A percentile compares a stretch with the other conserved stretches of the same genome.
Evolutionary conservation across 1,140 invertebrate species (phyloP).

Genomic region (Aradophagus sp.): DNA sequence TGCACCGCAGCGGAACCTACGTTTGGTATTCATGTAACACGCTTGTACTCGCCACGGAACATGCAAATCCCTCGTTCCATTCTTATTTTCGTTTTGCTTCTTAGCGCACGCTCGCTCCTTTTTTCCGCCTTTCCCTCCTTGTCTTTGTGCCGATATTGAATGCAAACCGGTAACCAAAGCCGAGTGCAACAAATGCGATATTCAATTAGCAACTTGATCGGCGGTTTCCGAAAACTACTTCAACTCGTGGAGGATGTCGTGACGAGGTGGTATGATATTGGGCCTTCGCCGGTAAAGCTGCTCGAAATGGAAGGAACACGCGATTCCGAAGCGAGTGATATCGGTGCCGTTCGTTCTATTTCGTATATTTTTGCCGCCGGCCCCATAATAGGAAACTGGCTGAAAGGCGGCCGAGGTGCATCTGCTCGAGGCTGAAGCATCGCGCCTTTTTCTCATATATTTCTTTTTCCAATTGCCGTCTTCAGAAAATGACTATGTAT

Average conservation of each 20-base stretch:
- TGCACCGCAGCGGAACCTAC: conserved; percentile 19
- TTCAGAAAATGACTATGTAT: no score
- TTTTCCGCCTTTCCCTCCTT: background rate
- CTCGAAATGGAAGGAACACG: conserved; percentile 8
- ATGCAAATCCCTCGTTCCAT: conserved; percentile 28
- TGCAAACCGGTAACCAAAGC: no score
- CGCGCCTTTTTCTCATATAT: no score
- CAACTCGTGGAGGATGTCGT: conserved; percentile 14
- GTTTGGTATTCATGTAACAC: conserved; percentile 31
- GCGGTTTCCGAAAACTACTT: no score
- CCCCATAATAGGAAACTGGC: conserved; percentile 48
- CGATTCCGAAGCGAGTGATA: conserved; percentile 27
- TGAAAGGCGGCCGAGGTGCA: conserved; percentile 33
- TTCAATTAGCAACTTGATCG: no score
- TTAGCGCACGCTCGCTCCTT: background rate
- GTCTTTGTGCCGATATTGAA: no score
- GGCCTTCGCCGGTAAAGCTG: conserved; percentile 14
- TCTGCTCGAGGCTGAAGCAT: no score
- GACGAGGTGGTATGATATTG: conserved; percentile 24
- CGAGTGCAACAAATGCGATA: no score
- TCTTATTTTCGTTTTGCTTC: conserved; percentile 1
- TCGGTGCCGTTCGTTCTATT: conserved; percentile 39
- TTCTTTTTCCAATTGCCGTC: no score
- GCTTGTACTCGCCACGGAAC: conserved; percentile 19
- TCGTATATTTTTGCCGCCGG: conserved; percentile 22